These are phyloP conservation scores for Phrynosoma blainvillii DNA, from an alignment of 2,113 vertebrate species.

Conservation along the genomic window DNA sequence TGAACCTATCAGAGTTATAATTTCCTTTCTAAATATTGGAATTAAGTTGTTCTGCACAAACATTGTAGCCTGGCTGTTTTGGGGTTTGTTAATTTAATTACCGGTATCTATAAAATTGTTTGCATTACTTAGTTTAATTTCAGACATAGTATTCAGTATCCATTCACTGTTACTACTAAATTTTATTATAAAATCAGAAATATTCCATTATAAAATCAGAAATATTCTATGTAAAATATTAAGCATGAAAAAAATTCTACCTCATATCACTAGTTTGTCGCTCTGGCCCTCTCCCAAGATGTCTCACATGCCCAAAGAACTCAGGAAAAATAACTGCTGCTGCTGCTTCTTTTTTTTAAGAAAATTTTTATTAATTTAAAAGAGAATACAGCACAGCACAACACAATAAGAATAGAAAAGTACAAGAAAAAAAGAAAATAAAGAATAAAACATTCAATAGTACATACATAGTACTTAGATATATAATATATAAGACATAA, in stretches of 20 bases:
- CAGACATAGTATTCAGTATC: no score
- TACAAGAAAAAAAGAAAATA: no score
- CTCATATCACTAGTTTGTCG: neutral
- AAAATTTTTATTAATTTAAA: no score
- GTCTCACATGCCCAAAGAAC: neutral
- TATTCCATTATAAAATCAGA: neutral
- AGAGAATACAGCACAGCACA: no score
- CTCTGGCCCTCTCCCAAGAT: neutral
- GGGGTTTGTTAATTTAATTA: neutral
- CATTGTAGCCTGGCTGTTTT: neutral
- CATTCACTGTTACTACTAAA: no score
- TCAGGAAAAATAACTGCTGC: neutral
- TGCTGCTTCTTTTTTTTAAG: no score
- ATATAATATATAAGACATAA: no score
- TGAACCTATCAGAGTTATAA: neutral
- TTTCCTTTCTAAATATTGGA: neutral
- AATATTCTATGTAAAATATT: neutral
- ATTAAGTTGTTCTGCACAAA: neutral
- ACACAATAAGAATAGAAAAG: no score
- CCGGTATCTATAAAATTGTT: no score
- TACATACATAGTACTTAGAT: no score
- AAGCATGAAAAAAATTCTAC: neutral
- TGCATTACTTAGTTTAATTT: no score
- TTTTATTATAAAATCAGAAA: neutral
- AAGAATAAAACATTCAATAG: no score